These are phyloP conservation scores for Polylopha cassiicola DNA, from an alignment of 2,888 invertebrate species.

Conservation along the genomic window DNA sequence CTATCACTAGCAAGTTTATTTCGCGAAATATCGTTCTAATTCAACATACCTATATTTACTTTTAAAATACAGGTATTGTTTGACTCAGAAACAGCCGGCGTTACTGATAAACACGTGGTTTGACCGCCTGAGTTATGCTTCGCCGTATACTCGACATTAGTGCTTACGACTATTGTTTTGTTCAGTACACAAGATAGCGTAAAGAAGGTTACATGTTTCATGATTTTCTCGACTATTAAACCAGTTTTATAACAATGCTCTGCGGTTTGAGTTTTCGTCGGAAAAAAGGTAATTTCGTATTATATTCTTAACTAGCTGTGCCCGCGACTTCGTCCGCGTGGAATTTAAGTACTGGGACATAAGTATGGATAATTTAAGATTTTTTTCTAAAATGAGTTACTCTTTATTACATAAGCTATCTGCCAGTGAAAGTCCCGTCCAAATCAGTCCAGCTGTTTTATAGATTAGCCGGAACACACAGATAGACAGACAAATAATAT, in stretches of 20 bases:
- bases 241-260: constrained; percentile 37
- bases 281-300: constrained; percentile 43
- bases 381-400: too few species aligned
- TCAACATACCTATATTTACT: neutral
- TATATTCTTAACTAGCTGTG: neutral
- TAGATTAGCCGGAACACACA: too few species aligned
- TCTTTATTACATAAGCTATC: too few species aligned
- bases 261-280: constrained; percentile 52
- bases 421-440: too few species aligned
- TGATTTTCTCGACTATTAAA: constrained; percentile 32
- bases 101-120: constrained; percentile 63
- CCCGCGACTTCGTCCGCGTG: too few species aligned
- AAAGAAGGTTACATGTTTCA: constrained; percentile 52
- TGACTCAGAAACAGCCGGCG: constrained; percentile 26
- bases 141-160: constrained; percentile 38
- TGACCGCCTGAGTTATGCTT: constrained; percentile 26
- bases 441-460: too few species aligned
- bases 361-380: too few species aligned
- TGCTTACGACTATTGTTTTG: constrained; percentile 52
- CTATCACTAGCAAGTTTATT: too few species aligned
- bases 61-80: constrained; percentile 7
- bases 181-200: constrained; percentile 63
- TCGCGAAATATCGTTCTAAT: neutral
- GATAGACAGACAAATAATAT: too few species aligned
- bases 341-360: too few species aligned